Evolutionary conservation across 1,140 invertebrate genomes (phyloP), one percentile per base, ranked within the genome.

Genomic region (Cyphomyrmex costatus): DNA sequence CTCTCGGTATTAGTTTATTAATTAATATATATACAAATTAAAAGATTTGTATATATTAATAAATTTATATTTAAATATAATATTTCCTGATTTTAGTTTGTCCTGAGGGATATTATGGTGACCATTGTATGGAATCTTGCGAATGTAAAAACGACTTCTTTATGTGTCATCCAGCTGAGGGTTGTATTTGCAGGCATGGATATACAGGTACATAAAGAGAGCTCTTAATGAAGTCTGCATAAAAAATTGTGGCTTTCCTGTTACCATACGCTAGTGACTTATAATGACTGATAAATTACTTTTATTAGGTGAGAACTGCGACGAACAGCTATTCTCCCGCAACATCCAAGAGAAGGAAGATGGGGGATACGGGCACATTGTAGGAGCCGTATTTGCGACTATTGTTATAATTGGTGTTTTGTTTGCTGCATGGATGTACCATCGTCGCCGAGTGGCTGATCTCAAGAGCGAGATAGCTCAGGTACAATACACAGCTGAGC

Each of bases 31-130:
- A 36, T 36, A 36, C 36, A 42, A 8, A 10, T 42, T 42, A 8
- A 42, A 42, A 2, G 2, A 42, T 8, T 8, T 42, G n/a, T n/a
- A 7, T 42, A 1, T 42, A 3, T 33, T 42, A 42, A 42, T 42
- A 42, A 42, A 42, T 42, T 42, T 42, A 42, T 42, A 42, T 42
- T 42, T 42, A 42, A 8, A 36, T 36, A 36, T 8, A 10, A 56
- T n/a, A 2, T 2, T 68, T 71, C 12, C 8, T 7, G 8, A 19
- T 58, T 74, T 61, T 92, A 98, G 98, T 98, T 86, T 99, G 98
- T 90, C 98, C 98, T 0, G 98, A 98, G 93, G 98, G 98, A 68
- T 98, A 98, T 93, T 98, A 97, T 94, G 98, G 98, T 24, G 97
- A 98, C 85, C 97, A 98, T 92, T 99, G 98, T 92, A 98, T 98